Base-by-base conservation (phyloP, 2,888 invertebrate species). In the Microctonus hyperodae region DNA sequence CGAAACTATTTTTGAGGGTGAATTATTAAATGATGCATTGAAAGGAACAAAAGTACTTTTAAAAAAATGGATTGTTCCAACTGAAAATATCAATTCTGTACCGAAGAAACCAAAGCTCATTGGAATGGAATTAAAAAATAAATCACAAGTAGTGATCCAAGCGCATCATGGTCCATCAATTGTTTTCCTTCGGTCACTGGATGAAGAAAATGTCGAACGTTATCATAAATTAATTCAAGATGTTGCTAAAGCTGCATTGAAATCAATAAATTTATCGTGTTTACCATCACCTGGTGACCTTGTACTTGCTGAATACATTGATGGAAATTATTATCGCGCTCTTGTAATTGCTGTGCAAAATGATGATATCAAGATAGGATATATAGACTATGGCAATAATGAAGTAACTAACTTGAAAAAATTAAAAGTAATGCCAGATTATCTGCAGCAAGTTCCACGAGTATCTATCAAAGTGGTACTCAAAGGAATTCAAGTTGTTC, bases 371-470 rank as follows among this genome's bases (percentile, higher is more conserved):
- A 33, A 31, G 2, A 72, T 84, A 13, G 70, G 70, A 3, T 84
- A 83, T 33, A 56, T 81, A 10, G 84, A 84, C 70, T 84, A 76
- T 68, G 84, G 84, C 20, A 84, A 84, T 64, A 59, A 66, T 1
- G 79, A 80, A 28, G 20, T 69, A 3, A 73, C 75, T 0, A 57
- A 64, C 0, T 37, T 79, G 22, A 69, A 75, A 1, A 69, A 75
- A 13, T 65, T 84, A 0, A 73, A 71, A 61, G 22, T 68, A 2
- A 70, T 84, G 16, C 69, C 79, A 1, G 70, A 76, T n/a, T 62
- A 73, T 7, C 73, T 82, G 35, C 80, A 79, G 71, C 35, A 72
- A 69, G 33, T 70, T 9, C 70, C 65, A 16, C 67, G 75, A 3
- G 74, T 76, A 58, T 65, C 72, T 0, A 35, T 64, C 9, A 81